Evolutionary conservation across 1,140 invertebrate species (phyloP), one percentile per base, ranked within the genome.

Genomic region (Drosophila willistoni): DNA sequence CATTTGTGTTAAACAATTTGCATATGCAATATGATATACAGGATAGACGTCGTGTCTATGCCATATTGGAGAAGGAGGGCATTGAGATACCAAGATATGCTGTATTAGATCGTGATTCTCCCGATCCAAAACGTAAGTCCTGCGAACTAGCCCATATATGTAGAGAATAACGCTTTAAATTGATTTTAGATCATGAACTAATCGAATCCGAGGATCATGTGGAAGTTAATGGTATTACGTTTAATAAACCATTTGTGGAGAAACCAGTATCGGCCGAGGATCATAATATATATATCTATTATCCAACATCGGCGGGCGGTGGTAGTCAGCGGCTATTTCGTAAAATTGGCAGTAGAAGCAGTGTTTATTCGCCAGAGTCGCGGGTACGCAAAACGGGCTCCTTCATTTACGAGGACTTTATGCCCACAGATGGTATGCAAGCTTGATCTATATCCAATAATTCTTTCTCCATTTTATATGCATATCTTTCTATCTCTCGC

Each of bases 231-330:
- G 98, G 98, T 4, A 95, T 98, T 22, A 95, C 97, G 2, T 99
- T 99, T 90, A 99, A 99, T 91, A 99, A 99, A 92, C 99, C 99
- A 0, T 99, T 99, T 94, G 99, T 99, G 0, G 99, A 99, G 44
- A 92, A 92, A 19, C 91, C 91, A 4, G 94, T 94, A 1, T 99
- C 97, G 19, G 99, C 99, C 0, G 99, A 99, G 93, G 98, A 99
- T 93, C 99, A 99, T 92, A 99, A 99, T 92, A 99, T 99, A 90
- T 99, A 99, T 92, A 99, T 99, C 83, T 99, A 99, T 93, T 99
- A 99, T 93, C 99, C 99, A 0, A 98, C 98, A 3, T 98, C 97
- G 3, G 99, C 98, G n/a, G 99, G 99, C 3, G 97, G 96, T 3
- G 99, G 99, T 2, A 98, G 97, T 92, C 99, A 99, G 92, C 94